These are phyloP conservation scores for Frankliniella fusca DNA, from an alignment of 2,888 invertebrate species.

Conservation along the genomic window DNA sequence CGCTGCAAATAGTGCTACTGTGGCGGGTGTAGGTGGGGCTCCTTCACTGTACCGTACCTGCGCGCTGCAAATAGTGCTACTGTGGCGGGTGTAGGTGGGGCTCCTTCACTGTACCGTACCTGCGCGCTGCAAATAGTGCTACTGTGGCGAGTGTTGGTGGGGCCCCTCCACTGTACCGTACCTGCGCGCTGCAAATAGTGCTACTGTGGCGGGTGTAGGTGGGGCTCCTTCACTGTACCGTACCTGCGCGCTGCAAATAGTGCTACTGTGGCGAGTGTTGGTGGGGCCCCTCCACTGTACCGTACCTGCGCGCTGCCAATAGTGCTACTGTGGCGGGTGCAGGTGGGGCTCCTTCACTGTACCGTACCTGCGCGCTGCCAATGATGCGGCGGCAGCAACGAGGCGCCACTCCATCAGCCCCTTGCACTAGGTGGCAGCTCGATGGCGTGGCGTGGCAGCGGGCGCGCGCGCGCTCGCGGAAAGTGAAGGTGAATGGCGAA, in stretches of 20 bases:
- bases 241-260: background rate
- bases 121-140: background rate
- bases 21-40: no score
- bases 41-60: no score
- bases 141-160: background rate
- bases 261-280: background rate
- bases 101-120: no score
- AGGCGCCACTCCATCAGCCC: background rate
- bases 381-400: background rate
- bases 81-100: no score
- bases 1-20: background rate
- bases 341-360: background rate
- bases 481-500: conserved; percentile 18
- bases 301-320: no score
- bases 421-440: background rate
- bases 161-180: no score
- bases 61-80: background rate
- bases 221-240: no score
- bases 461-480: background rate
- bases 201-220: background rate
- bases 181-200: background rate
- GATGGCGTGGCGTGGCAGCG: background rate
- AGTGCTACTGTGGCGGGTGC: background rate
- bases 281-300: background rate
- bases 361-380: no score